Conservation (phyloP, 1,140 invertebrate genomes). For the Drosophila parabipectinata region DNA sequence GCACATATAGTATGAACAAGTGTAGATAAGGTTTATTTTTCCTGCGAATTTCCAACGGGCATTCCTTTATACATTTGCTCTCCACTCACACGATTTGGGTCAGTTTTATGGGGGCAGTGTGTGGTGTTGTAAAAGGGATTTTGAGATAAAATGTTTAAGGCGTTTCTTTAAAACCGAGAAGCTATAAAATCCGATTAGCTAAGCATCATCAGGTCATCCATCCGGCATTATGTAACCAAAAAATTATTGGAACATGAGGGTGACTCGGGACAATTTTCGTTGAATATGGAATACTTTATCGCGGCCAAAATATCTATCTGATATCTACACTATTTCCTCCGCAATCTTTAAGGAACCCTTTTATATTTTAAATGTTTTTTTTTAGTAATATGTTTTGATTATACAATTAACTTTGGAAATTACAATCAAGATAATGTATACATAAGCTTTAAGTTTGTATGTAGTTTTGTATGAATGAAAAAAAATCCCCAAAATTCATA, state of each 20-base stretch:
- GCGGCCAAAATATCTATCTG: background rate
- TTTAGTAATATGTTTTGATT: background rate
- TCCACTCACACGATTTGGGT: conserved; percentile 22
- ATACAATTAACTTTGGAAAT: background rate
- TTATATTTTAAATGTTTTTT: too few relatives aligned
- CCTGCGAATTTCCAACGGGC: conserved; percentile 43
- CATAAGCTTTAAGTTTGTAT: too few relatives aligned
- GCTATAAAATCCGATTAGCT: conserved; percentile 27
- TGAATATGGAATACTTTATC: background rate
- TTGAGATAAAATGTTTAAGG: conserved; percentile 19
- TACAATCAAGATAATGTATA: too few relatives aligned
- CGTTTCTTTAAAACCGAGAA: conserved; percentile 4
- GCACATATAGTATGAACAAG: conserved; percentile 47
- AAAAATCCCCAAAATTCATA: conserved; percentile 1
- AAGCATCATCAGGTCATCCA: conserved; percentile 16
- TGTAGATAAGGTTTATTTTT: conserved; percentile 58
- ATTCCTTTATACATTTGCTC: conserved; percentile 38
- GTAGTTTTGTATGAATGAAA: background rate
- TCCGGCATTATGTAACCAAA: conserved; percentile 31
- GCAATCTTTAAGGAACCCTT: too few relatives aligned
- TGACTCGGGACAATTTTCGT: too few relatives aligned
- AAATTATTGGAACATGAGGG: conserved; percentile 20
- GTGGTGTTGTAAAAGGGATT: conserved; percentile 1
- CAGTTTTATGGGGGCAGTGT: conserved; percentile 18
- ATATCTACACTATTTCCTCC: too few relatives aligned